Evolutionary conservation across 1,140 invertebrate genomes (phyloP), one percentile per base, ranked within the genome.

Genomic region (Panulirus ornatus): DNA sequence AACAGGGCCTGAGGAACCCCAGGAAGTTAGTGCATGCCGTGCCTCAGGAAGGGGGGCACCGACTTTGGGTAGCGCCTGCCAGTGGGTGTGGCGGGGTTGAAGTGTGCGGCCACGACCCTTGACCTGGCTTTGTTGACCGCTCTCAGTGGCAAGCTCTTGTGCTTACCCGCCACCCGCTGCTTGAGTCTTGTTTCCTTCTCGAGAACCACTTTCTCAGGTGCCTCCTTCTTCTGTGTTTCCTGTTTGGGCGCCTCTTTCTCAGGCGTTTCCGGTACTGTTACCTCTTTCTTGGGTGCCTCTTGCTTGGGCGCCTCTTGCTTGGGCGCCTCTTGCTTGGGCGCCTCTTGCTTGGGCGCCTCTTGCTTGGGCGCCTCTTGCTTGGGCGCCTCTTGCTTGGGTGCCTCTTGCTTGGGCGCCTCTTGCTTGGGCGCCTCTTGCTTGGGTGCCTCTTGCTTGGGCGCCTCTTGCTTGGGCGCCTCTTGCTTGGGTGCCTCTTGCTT

Each of bases 61-160:
- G 42, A 2, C 30, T 79, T 88, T 34, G 19, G 22, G 84, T 42
- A 54, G 19, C 81, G 81, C 27, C 70, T 83, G 34, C 81, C 81
- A 2, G 81, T 83, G 11, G 75, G 75, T 54, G 71, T 87, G 51
- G 84, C 84, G 8, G 81, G 81, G 58, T 83, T 83, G 34, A n/a
- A 30, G 54, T 83, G 73, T 5, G 85, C 42, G 8, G 73, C 85
- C 22, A 79, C 19, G 5, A 88, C 75, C 51, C 63, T 38, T 9
- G 85, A 47, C 27, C 63, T 78, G 27, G n/a, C 44, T n/a, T 19
- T 63, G 51, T 88, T 88, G 1, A 58, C 38, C 19, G 42, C 42
- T 5, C 22, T 38, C 34, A 78, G n/a, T 22, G 71, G 44, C 44
- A 22, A 30, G 6, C 16, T 30, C 63, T 66, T 19, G 16, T 54